A percentile compares a stretch with the other conserved stretches of the same genome.
These are phyloP conservation scores for Habroteleia sp. DNA, from an alignment of 2,888 invertebrate species.

Conservation along the genomic window DNA sequence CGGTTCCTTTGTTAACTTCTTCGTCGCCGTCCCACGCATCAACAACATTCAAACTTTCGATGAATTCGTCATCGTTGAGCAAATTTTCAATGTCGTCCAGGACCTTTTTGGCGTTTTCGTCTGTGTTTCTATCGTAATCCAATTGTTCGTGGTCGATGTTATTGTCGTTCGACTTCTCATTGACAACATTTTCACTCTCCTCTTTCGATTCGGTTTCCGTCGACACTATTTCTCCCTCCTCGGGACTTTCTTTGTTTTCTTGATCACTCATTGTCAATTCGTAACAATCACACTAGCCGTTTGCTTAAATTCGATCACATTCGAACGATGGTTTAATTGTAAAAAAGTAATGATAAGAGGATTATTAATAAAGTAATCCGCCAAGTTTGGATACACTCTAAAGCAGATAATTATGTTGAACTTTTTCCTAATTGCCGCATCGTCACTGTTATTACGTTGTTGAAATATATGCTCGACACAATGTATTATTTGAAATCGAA, in stretches of 20 bases:
- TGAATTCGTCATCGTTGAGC: constrained; percentile 76
- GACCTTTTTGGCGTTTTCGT: constrained; percentile 69
- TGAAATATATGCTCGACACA: too few relatives aligned
- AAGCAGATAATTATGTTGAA: too few relatives aligned
- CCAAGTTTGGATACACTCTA: too few relatives aligned
- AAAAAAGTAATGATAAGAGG: too few relatives aligned
- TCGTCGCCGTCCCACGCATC: constrained; percentile 79
- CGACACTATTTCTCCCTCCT: not conserved
- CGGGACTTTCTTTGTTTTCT: not conserved
- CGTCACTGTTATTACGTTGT: too few relatives aligned
- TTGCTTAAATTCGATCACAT: too few relatives aligned
- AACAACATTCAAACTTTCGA: constrained; percentile 75
- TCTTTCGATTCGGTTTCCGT: not conserved
- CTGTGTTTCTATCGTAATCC: constrained; percentile 40
- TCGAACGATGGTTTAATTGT: too few relatives aligned
- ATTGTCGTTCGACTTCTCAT: constrained; percentile 2
- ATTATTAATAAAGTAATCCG: too few relatives aligned
- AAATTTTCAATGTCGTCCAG: constrained; percentile 76
- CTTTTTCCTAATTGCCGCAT: too few relatives aligned
- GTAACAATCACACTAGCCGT: too few relatives aligned
- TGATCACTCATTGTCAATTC: constrained; percentile 1
- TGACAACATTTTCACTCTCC: too few relatives aligned
- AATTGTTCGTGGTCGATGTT: constrained; percentile 6
- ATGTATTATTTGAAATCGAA: too few relatives aligned
- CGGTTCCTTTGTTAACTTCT: constrained; percentile 60